Conservation (phyloP, 2,113 vertebrate species). For the Prunella fulvescens region DNA sequence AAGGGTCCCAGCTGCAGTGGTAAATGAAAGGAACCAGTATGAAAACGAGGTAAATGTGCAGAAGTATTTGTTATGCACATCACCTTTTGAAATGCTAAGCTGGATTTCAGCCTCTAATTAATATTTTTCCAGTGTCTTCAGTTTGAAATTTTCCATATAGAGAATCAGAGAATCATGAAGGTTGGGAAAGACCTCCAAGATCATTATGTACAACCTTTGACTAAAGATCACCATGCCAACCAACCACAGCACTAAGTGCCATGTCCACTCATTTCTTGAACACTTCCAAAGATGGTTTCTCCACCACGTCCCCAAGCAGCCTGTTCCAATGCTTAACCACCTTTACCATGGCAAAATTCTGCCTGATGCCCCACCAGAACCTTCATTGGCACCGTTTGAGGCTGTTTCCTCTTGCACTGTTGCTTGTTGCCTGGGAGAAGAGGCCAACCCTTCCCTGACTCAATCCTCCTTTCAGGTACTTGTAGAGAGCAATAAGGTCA, state of each 20-base stretch:
- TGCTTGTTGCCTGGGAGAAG: neutral
- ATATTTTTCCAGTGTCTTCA: neutral
- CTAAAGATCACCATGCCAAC: neutral
- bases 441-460: accelerated
- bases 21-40: neutral
- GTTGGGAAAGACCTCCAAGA: neutral
- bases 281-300: neutral
- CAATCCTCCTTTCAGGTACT: neutral
- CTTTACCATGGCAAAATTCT: neutral
- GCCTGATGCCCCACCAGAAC: neutral
- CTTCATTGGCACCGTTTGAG: neutral
- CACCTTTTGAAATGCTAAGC: neutral
- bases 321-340: neutral
- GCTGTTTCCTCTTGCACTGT: neutral
- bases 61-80: neutral
- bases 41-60: neutral
- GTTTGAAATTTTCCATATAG: neutral
- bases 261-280: neutral
- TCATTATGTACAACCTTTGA: neutral
- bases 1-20: neutral
- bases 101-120: neutral
- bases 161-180: neutral
- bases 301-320: accelerated
- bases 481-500: neutral
- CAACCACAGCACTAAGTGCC: neutral